Evolutionary conservation across 1,140 invertebrate species (phyloP).

Genomic region (Ridgeia piscesae): DNA sequence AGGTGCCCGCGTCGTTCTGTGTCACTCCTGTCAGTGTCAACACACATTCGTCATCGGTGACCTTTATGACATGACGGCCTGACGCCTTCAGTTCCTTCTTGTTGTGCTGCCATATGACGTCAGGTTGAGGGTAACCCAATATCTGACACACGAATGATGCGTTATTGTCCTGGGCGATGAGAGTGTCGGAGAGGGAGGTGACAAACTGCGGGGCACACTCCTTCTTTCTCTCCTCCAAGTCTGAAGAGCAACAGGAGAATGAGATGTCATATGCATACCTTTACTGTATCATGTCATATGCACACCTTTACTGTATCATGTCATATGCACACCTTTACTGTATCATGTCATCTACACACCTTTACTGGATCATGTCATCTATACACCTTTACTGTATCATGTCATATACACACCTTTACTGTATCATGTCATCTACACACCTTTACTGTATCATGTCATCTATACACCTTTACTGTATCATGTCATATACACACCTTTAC

Average conservation of each 20-base stretch:
- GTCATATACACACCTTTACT: no score
- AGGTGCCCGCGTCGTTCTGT: slow-evolving; percentile 22
- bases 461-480: background rate
- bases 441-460: background rate
- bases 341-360: no score
- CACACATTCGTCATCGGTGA: background rate
- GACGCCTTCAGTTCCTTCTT: slow-evolving; percentile 7
- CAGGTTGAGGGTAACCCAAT: slow-evolving; percentile 51
- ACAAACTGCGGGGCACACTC: slow-evolving; percentile 25
- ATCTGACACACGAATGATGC: slow-evolving; percentile 49
- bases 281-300: no score
- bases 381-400: no score
- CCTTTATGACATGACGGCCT: slow-evolving; percentile 5
- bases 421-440: background rate
- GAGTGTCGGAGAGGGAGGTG: slow-evolving; percentile 14
- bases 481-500: no score
- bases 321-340: no score
- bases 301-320: no score
- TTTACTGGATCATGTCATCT: no score
- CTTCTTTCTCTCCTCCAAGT: slow-evolving; percentile 28
- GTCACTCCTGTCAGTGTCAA: slow-evolving; percentile 6
- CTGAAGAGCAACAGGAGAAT: slow-evolving; percentile 7
- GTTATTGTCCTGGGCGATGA: slow-evolving; percentile 20
- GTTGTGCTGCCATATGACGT: slow-evolving; percentile 38
- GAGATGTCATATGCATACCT: background rate